Evolutionary conservation across 2,113 vertebrate genomes (phyloP).

Genomic region (Phocoena sinus): DNA sequence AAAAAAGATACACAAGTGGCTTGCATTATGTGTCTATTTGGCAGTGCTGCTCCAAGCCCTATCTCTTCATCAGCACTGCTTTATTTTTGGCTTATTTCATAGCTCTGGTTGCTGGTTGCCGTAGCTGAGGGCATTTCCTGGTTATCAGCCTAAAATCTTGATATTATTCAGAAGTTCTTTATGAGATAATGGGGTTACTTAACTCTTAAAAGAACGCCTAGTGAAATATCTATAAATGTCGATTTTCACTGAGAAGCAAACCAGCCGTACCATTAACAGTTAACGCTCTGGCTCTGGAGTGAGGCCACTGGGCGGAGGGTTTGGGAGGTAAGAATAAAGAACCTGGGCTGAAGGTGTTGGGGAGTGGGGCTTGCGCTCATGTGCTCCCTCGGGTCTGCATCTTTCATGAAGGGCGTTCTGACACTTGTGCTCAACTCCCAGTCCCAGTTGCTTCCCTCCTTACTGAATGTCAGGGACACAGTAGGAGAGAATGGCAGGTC

Average conservation of each 20-base stretch:
- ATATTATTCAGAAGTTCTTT: constrained; percentile 16
- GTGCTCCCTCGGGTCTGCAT: not conserved
- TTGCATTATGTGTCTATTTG: too few species aligned
- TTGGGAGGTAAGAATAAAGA: not conserved
- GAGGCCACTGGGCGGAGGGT: not conserved
- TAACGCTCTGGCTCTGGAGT: not conserved
- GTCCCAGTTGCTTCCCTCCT: not conserved
- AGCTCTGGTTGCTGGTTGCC: not conserved
- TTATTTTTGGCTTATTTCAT: not conserved
- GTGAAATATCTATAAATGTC: not conserved
- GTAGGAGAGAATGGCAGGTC: not conserved
- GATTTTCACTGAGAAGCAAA: not conserved
- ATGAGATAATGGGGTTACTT: not conserved
- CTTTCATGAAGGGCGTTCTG: not conserved
- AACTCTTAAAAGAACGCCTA: not conserved
- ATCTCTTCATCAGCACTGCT: not conserved
- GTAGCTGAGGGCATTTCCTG: not conserved
- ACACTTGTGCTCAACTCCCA: not conserved
- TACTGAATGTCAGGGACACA: not conserved
- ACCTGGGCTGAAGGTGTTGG: not conserved
- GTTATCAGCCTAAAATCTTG: not conserved
- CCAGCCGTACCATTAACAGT: not conserved
- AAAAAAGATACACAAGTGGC: not conserved
- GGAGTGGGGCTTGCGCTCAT: not conserved
- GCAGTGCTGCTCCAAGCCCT: not conserved